phyloP scores from a whole-genome alignment of 1,140 invertebrate genomes.

The Tribolium castaneum region DNA sequence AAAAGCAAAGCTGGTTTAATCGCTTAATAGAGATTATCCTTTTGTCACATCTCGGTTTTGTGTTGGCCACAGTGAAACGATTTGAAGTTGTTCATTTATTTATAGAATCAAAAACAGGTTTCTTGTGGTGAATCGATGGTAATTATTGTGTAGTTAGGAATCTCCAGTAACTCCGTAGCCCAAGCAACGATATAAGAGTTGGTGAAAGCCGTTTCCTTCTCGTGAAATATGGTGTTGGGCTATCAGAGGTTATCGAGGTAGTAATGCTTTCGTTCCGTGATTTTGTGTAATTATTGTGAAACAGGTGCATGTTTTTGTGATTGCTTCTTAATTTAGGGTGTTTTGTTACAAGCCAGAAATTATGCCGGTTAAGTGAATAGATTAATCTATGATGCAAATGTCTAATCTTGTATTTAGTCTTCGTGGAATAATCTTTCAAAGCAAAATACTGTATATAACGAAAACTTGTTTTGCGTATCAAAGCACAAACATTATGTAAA shows the following conservation, averaged over 20 bases:
- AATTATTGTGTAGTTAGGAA: constrained; percentile 1
- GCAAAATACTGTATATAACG: constrained; percentile 28
- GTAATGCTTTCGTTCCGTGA: constrained; percentile 33
- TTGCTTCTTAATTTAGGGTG: constrained; percentile 33
- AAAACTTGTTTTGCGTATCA: constrained; percentile 51
- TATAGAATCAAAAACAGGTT: neutral
- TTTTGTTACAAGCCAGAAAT: constrained; percentile 24
- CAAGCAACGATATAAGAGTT: neutral
- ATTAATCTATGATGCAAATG: constrained; percentile 23
- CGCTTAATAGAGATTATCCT: neutral
- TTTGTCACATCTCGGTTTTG: neutral
- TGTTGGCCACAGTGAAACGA: no score
- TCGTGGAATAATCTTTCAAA: constrained; percentile 24
- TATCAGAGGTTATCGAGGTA: constrained; percentile 26
- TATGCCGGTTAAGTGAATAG: constrained; percentile 7
- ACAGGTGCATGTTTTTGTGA: constrained; percentile 33
- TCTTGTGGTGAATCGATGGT: neutral
- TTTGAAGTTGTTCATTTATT: no score
- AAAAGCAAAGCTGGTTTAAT: neutral
- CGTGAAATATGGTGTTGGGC: constrained; percentile 16
- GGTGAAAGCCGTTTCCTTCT: constrained; percentile 29
- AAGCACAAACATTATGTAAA: constrained; percentile 53
- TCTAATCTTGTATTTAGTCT: constrained; percentile 32
- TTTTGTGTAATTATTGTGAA: constrained; percentile 18
- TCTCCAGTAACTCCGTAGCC: neutral